phyloP scores from a whole-genome alignment of 2,888 invertebrate genomes.

The Lasioglossum leucozonium region DNA sequence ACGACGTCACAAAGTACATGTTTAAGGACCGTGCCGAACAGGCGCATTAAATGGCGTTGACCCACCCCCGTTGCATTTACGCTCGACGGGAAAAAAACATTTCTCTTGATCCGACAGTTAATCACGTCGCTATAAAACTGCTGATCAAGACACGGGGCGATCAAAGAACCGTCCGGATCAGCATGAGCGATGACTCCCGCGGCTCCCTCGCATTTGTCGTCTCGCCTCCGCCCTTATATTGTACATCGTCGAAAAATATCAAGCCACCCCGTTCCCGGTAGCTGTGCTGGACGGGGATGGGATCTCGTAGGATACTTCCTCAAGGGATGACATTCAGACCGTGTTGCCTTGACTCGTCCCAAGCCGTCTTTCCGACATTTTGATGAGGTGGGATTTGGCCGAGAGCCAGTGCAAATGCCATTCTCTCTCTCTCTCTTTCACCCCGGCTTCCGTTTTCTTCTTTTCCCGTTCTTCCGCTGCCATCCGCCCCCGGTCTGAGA shows the following conservation, averaged over 20 bases:
- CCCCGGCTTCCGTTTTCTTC: background rate
- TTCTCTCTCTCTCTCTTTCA: slow-evolving; percentile 58
- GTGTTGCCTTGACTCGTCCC: slow-evolving; percentile 74
- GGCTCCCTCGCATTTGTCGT: slow-evolving; percentile 60
- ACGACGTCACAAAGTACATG: background rate
- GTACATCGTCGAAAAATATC: slow-evolving; percentile 66
- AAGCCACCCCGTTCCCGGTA: slow-evolving; percentile 29
- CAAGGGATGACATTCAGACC: slow-evolving; percentile 77
- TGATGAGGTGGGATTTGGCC: slow-evolving; percentile 80
- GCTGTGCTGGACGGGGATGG: background rate
- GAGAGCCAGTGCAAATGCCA: slow-evolving; percentile 78
- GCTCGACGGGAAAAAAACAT: background rate
- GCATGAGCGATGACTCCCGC: slow-evolving; percentile 66
- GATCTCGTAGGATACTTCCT: slow-evolving; percentile 69
- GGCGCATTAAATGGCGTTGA: background rate
- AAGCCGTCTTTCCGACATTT: slow-evolving; percentile 78
- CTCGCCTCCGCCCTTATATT: slow-evolving; percentile 39
- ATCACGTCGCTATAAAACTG: slow-evolving; percentile 52
- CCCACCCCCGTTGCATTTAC: background rate
- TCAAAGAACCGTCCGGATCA: slow-evolving; percentile 46
- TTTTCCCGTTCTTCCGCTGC: slow-evolving; percentile 36
- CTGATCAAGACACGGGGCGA: slow-evolving; percentile 48
- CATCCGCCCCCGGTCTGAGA: slow-evolving; percentile 42
- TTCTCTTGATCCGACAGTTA: slow-evolving; percentile 38
- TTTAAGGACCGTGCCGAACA: background rate